phyloP scores from a whole-genome alignment of 2,797 vertebrate species.

The Microctenopoma stevenorrisi region DNA sequence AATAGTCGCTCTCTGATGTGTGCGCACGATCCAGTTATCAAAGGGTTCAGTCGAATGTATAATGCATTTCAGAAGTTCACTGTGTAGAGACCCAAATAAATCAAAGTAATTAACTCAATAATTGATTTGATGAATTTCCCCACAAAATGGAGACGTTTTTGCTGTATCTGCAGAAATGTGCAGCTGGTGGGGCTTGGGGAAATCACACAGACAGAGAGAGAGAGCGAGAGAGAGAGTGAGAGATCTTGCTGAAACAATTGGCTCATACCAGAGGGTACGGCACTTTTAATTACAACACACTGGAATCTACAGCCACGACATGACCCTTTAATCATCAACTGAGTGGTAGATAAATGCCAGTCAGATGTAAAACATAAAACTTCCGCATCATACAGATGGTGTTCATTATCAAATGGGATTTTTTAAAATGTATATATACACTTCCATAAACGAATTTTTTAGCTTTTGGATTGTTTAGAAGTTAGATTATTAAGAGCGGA shows the following conservation, averaged over 20 bases:
- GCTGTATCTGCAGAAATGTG: constrained; percentile 67
- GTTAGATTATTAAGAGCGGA: not conserved
- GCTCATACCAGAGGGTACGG: constrained; percentile 55
- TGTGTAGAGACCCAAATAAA: constrained; percentile 76
- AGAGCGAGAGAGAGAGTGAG: constrained; percentile 28
- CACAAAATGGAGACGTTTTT: constrained; percentile 66
- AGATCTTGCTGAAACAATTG: constrained; percentile 67
- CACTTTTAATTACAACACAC: constrained; percentile 71
- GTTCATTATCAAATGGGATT: constrained; percentile 16
- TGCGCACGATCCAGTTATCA: constrained; percentile 63
- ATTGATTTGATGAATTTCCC: constrained; percentile 78
- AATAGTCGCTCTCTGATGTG: constrained; percentile 54
- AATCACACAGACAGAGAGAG: constrained; percentile 40
- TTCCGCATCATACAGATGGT: constrained; percentile 33
- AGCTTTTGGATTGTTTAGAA: not conserved
- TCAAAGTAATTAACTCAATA: constrained; percentile 82
- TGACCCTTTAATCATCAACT: constrained; percentile 61
- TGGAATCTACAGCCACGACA: constrained; percentile 25
- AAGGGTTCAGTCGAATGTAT: constrained; percentile 63
- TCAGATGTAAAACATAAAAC: constrained; percentile 26
- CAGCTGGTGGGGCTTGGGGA: constrained; percentile 37
- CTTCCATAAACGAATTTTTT: no score
- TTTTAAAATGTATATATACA: constrained; percentile 4
- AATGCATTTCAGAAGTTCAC: constrained; percentile 62
- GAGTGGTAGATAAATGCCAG: constrained; percentile 35